A percentile compares a stretch with the other conserved stretches of the same genome.
phyloP scores from a whole-genome alignment of 2,113 vertebrate species.

The Passer domesticus region DNA sequence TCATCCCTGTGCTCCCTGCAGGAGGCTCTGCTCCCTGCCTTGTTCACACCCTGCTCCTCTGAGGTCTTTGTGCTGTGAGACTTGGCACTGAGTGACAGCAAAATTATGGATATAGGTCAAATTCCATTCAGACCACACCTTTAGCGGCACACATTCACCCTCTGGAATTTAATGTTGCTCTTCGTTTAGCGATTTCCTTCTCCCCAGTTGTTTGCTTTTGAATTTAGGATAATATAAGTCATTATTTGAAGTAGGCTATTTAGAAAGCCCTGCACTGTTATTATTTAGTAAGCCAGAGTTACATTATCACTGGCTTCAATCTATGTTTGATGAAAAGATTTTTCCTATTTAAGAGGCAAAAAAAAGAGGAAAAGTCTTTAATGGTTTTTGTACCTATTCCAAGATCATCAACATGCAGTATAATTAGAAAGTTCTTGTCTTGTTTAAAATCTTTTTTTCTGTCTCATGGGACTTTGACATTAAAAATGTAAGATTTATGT shows the following conservation, averaged over 20 bases:
- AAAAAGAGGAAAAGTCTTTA: slow-evolving; percentile 59
- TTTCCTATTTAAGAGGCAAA: slow-evolving; percentile 67
- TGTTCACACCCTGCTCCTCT: neutral
- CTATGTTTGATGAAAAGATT: slow-evolving; percentile 70
- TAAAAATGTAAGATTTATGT: slow-evolving; percentile 66
- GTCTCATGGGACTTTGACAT: slow-evolving; percentile 45
- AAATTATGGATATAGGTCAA: slow-evolving; percentile 61
- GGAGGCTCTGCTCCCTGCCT: neutral
- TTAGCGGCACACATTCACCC: slow-evolving; percentile 37
- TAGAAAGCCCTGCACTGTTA: slow-evolving; percentile 64
- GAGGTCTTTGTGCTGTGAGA: neutral
- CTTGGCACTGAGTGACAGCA: neutral
- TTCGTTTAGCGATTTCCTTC: slow-evolving; percentile 57
- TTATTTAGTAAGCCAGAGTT: slow-evolving; percentile 69
- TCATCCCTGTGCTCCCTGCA: neutral
- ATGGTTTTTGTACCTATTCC: slow-evolving; percentile 70
- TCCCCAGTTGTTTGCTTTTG: slow-evolving; percentile 67
- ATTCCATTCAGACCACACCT: slow-evolving; percentile 53
- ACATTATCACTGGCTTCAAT: slow-evolving; percentile 68
- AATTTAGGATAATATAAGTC: slow-evolving; percentile 69
- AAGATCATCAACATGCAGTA: slow-evolving; percentile 67
- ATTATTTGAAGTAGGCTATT: slow-evolving; percentile 69
- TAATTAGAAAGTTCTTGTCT: slow-evolving; percentile 71
- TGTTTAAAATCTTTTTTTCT: slow-evolving; percentile 65
- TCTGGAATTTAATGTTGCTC: slow-evolving; percentile 63